Evolutionary conservation across 2,888 invertebrate species (phyloP).

Genomic region (Acanthosepion pharaonis): DNA sequence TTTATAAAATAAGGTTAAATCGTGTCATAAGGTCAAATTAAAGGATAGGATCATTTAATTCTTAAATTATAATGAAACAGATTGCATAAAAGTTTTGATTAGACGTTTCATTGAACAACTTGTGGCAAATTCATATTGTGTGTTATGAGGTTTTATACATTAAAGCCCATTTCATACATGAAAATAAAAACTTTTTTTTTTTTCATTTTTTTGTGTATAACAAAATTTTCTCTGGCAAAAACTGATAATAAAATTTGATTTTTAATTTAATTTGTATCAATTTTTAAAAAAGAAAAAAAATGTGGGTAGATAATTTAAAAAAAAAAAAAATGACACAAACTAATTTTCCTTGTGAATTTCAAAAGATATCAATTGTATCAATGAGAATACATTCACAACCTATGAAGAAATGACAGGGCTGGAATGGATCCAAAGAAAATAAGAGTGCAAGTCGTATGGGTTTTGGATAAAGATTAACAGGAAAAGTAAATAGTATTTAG

Average conservation of each 20-base stretch:
- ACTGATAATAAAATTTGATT: background rate
- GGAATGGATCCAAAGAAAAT: background rate
- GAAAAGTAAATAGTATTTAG: background rate
- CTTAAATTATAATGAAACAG: no score
- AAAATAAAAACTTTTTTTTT: background rate
- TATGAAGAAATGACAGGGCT: background rate
- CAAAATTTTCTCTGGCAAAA: background rate
- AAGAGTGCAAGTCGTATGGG: background rate
- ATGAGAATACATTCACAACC: constrained; percentile 1
- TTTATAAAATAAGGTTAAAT: no score
- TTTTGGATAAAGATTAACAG: background rate
- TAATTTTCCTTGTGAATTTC: background rate
- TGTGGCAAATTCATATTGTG: no score
- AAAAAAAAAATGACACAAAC: background rate
- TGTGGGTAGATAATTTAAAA: background rate
- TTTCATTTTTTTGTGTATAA: background rate
- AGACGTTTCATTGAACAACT: no score
- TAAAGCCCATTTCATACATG: background rate
- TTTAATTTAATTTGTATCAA: background rate
- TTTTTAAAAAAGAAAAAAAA: background rate
- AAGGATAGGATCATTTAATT: no score
- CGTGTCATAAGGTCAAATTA: no score
- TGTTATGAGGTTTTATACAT: background rate
- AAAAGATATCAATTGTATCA: background rate
- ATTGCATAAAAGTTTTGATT: no score